These are phyloP conservation scores for Dolichallabes microphthalmus DNA, from an alignment of 2,113 vertebrate species.

Conservation along the genomic window DNA sequence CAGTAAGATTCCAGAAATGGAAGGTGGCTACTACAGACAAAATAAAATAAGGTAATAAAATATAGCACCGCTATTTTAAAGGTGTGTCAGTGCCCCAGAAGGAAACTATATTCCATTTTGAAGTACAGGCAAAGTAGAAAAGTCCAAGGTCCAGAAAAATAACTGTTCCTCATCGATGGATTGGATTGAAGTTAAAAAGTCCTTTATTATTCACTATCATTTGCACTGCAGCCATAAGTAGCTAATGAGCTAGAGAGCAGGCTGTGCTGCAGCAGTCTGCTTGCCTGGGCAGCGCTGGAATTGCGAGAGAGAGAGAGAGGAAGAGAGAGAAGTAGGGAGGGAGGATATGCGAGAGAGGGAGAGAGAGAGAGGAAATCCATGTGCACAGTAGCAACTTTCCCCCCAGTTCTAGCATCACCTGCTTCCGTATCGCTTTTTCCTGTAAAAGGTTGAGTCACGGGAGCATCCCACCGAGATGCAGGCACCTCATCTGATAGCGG, in stretches of 20 bases:
- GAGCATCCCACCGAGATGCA: conserved; percentile 9
- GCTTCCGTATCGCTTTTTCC: conserved; percentile 57
- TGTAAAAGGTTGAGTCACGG: conserved; percentile 35
- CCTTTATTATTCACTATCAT: conserved; percentile 68
- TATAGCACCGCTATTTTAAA: conserved; percentile 8
- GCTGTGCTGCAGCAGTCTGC: conserved; percentile 66
- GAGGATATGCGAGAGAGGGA: conserved; percentile 50
- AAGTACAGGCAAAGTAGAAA: conserved; percentile 50
- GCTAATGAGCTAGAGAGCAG: conserved; percentile 71
- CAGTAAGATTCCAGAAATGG: conserved; percentile 59
- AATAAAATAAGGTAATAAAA: conserved; percentile 44
- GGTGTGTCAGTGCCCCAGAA: conserved; percentile 54
- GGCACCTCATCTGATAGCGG: neutral
- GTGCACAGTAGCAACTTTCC: conserved; percentile 69
- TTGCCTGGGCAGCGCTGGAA: conserved; percentile 71
- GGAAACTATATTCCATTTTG: conserved; percentile 60
- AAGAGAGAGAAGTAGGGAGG: conserved; percentile 46
- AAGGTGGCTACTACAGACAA: conserved; percentile 34
- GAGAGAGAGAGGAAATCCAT: conserved; percentile 65
- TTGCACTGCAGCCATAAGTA: conserved; percentile 68
- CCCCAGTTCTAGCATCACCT: conserved; percentile 56
- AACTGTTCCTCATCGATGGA: conserved; percentile 46
- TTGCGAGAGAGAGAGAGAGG: conserved; percentile 57
- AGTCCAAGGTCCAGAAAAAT: conserved; percentile 29
- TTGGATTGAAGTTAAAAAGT: conserved; percentile 68